phyloP scores from a whole-genome alignment of 37 sponge, comb jelly and placozoan genomes.

The Dysidea cf. avara region DNA sequence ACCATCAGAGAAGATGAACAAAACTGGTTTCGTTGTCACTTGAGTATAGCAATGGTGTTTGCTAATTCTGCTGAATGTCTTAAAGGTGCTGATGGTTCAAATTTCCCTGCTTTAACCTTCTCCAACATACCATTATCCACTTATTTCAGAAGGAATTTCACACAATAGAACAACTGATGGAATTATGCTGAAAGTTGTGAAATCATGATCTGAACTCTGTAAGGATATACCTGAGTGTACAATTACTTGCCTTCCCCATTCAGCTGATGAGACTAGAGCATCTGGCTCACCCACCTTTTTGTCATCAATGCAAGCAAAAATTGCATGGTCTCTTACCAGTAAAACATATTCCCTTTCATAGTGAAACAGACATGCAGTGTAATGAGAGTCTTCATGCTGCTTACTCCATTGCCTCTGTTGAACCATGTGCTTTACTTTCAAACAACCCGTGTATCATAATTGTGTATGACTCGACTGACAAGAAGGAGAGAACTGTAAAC shows the following conservation, averaged over 20 bases:
- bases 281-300: too few species aligned
- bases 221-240: too few species aligned
- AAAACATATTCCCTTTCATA: constrained; percentile 43
- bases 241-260: too few species aligned
- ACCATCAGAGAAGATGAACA: constrained; percentile 34
- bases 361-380: constrained; percentile 40
- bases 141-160: too few species aligned
- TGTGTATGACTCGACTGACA: background rate
- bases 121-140: too few species aligned
- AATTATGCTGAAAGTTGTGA: too few species aligned
- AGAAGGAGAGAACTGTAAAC: constrained; percentile 13
- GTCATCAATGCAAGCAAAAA: too few species aligned
- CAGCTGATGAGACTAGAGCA: too few species aligned
- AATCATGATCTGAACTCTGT: too few species aligned
- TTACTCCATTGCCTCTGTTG: constrained; percentile 38
- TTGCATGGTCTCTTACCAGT: too few species aligned
- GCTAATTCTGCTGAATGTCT: constrained; percentile 22
- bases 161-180: too few species aligned
- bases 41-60: background rate
- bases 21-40: background rate
- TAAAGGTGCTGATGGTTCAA: constrained; percentile 1
- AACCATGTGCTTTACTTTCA: background rate
- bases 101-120: too few species aligned
- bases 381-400: constrained; percentile 43
- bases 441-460: constrained; percentile 20